These are phyloP conservation scores for Oostethus manadensis DNA, from an alignment of 2,113 vertebrate species.

Conservation along the genomic window DNA sequence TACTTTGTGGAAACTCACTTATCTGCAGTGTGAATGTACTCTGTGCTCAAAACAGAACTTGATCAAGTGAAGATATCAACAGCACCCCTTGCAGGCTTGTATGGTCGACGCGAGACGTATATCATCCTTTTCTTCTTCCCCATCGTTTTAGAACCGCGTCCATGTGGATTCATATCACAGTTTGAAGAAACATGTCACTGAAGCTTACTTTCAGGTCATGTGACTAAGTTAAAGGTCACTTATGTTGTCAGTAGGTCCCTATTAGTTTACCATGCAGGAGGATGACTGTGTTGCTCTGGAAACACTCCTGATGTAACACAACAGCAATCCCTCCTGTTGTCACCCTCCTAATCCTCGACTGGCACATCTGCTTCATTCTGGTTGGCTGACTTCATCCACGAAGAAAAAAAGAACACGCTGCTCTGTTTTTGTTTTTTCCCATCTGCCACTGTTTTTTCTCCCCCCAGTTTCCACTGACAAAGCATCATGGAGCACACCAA, in stretches of 20 bases:
- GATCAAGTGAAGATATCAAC: no score
- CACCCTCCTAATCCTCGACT: background rate
- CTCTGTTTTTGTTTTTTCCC: slow-evolving; percentile 37
- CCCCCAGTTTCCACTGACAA: background rate
- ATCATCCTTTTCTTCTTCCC: no score
- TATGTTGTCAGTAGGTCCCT: background rate
- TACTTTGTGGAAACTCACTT: no score
- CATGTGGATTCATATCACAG: no score
- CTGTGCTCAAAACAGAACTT: no score
- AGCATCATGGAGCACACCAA: no score
- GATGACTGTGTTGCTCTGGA: slow-evolving; percentile 2
- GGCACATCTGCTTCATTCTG: slow-evolving; percentile 22
- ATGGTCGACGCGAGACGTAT: no score
- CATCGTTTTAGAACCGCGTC: no score
- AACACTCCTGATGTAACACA: background rate
- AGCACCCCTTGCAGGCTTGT: no score
- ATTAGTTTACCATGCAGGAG: slow-evolving; percentile 1
- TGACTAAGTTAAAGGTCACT: background rate
- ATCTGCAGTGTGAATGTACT: no score
- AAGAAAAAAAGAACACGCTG: slow-evolving; percentile 14
- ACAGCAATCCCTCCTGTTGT: background rate
- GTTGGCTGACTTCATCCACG: slow-evolving; percentile 33
- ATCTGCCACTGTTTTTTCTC: background rate
- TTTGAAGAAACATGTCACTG: no score
- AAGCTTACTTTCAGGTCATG: background rate